Evolutionary conservation across 1,140 invertebrate genomes (phyloP).

Genomic region (Nephotettix cincticeps): DNA sequence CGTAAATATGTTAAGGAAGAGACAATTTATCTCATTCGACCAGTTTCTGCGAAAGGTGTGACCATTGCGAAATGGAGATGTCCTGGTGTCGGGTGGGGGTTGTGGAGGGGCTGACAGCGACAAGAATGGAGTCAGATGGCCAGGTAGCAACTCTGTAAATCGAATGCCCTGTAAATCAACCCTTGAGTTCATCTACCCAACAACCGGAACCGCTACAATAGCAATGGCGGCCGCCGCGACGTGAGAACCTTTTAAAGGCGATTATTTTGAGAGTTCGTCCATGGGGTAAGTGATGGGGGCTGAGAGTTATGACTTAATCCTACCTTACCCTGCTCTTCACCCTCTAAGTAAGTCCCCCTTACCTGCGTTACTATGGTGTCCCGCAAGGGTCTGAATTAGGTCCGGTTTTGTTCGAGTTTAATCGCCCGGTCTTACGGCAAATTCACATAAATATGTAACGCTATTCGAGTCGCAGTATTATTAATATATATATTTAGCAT

Average conservation of each 20-base stretch:
- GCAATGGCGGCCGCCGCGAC: neutral
- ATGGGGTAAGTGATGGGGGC: neutral
- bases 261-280: conserved; percentile 5
- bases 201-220: neutral
- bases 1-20: neutral
- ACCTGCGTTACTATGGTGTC: too few relatives aligned
- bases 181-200: neutral
- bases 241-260: conserved; percentile 6
- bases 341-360: too few relatives aligned
- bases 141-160: neutral
- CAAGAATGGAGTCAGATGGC: neutral
- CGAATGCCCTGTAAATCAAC: neutral
- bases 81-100: neutral
- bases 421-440: too few relatives aligned
- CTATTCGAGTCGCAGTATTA: too few relatives aligned
- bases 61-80: conserved; percentile 9
- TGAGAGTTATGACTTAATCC: conserved; percentile 3
- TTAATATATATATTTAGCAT: too few relatives aligned
- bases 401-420: too few relatives aligned
- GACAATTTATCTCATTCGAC: neutral
- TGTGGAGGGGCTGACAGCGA: neutral
- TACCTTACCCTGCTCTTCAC: too few relatives aligned
- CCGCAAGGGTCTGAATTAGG: too few relatives aligned
- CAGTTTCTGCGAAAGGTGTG: neutral
- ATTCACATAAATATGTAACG: too few relatives aligned